phyloP scores from a whole-genome alignment of 2,113 vertebrate species.

The Serranochromis macrocephalus region DNA sequence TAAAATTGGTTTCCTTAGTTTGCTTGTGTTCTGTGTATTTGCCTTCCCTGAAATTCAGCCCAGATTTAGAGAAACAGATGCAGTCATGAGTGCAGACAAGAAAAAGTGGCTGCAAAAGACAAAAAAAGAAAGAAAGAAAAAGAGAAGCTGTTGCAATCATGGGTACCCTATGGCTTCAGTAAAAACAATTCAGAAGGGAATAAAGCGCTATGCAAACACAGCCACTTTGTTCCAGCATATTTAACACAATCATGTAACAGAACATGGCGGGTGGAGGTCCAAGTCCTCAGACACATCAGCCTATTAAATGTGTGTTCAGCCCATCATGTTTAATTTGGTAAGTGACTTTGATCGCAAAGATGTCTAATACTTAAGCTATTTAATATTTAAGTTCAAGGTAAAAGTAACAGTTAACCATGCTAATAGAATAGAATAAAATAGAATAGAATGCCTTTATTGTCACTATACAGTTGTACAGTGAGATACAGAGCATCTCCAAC shows the following conservation, averaged over 20 bases:
- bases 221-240: not conserved
- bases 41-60: not conserved
- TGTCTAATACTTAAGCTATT: not conserved
- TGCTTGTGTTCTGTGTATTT: not conserved
- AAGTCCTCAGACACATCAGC: not conserved
- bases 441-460: not conserved
- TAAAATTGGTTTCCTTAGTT: not conserved
- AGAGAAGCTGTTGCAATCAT: not conserved
- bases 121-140: not conserved
- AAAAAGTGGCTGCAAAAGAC: not conserved
- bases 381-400: not conserved
- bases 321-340: not conserved
- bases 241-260: not conserved
- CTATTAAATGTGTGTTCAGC: not conserved
- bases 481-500: not conserved
- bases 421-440: not conserved
- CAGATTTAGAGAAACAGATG: not conserved
- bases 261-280: not conserved
- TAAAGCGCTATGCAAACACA: not conserved
- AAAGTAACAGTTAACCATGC: not conserved
- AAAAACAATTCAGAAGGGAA: not conserved
- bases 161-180: not conserved
- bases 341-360: not conserved
- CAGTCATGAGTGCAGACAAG: not conserved
- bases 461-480: not conserved